Conservation (phyloP, 2,888 invertebrate species). For the Sisyra nigra region DNA sequence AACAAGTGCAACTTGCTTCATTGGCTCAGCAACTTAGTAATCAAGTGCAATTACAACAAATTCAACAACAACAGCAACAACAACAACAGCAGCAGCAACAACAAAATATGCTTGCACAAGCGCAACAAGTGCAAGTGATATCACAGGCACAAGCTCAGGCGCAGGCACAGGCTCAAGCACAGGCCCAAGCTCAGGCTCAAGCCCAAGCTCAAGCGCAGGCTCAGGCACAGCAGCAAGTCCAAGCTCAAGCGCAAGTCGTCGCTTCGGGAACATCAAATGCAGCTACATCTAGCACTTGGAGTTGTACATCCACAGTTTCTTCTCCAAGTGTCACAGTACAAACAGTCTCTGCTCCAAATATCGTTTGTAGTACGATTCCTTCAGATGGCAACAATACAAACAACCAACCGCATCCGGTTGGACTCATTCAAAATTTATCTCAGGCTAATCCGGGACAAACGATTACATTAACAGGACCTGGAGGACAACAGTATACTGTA, state of each 20-base stretch:
- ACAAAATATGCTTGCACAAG: slow-evolving; percentile 14
- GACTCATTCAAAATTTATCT: slow-evolving; percentile 18
- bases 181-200: slow-evolving; percentile 17
- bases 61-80: slow-evolving; percentile 15
- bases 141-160: slow-evolving; percentile 18
- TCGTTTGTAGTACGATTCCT: slow-evolving; percentile 21
- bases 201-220: slow-evolving; percentile 26
- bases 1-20: slow-evolving; percentile 73
- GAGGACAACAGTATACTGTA: slow-evolving; percentile 69
- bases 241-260: slow-evolving; percentile 24
- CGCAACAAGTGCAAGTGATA: slow-evolving; percentile 17
- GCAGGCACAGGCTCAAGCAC: slow-evolving; percentile 21
- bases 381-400: slow-evolving; percentile 1
- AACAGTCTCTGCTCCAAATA: slow-evolving; percentile 22
- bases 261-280: slow-evolving; percentile 16
- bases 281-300: slow-evolving; percentile 18
- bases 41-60: slow-evolving; percentile 22
- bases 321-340: slow-evolving; percentile 25
- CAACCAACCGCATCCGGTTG: slow-evolving; percentile 5
- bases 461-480: slow-evolving; percentile 54
- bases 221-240: slow-evolving; percentile 18
- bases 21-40: slow-evolving; percentile 30
- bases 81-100: slow-evolving; percentile 16
- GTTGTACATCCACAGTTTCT: slow-evolving; percentile 24
- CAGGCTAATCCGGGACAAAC: slow-evolving; percentile 34